Base-by-base conservation (phyloP, 2,888 invertebrate genomes). In the Eudasyphora cyanicolor region DNA sequence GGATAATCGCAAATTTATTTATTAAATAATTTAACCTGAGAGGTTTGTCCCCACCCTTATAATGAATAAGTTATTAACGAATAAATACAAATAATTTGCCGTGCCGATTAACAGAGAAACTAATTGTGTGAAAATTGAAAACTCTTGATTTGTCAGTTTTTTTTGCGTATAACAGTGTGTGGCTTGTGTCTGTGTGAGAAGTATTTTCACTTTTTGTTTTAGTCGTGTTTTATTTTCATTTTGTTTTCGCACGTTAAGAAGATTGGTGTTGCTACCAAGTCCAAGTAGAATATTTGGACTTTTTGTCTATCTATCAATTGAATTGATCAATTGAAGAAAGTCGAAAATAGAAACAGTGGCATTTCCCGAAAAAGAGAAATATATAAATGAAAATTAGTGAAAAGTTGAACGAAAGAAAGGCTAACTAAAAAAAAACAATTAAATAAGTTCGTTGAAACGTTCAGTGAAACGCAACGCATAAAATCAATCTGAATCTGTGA, bases 391-490 rank as follows among this genome's bases (percentile, higher is more conserved):
- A 38, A 64, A 38, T 35, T 62, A 12, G 54, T n/a, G 32, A 24
- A 54, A n/a, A 54, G 54, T 54, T 57, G 27, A 32, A 60, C 17
- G 45, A 60, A 57, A 14, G 24, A 8, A 54, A 57, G 32, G 29
- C n/a, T n/a, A n/a, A n/a, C n/a, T n/a, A n/a, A n/a, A n/a, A n/a
- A n/a, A n/a, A n/a, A 60, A 6, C n/a, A 29, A 60, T 60, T 24
- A 21, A 64, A 38, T 67, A 24, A 21, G 35, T 67, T 67, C 35
- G 42, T 8, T 29, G 60, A 7, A 76, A 73, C 81, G 84, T 81
- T 81, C 84, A 84, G 78, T 84, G 75, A 81, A 84, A 81, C 81
- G 75, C 70, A 84, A 81, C 81, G 75, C 70, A 67, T 79, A 45
- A 73, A 62, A 78, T 38, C 57, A 67, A 67, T 84, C 79, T 79